Evolutionary conservation across 2,797 vertebrate genomes (phyloP).

Genomic region (Crax fasciolata): DNA sequence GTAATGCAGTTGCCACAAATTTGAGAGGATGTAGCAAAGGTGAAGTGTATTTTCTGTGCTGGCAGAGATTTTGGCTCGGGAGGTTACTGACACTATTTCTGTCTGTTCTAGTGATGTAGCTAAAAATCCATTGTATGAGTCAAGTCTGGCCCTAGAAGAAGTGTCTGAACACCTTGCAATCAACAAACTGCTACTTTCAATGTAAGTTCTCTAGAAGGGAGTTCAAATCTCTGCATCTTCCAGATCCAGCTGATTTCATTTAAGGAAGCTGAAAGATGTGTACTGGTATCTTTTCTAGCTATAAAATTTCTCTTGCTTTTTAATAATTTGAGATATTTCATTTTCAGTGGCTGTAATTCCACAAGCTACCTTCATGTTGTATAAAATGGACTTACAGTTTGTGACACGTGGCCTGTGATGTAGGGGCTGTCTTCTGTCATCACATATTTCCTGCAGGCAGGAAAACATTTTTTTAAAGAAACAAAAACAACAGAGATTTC

Average conservation of each 20-base stretch:
- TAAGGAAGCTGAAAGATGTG: background rate
- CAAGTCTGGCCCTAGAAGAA: background rate
- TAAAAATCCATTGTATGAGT: background rate
- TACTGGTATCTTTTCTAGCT: background rate
- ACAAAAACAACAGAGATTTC: background rate
- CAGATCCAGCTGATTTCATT: background rate
- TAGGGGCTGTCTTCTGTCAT: background rate
- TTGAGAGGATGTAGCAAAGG: background rate
- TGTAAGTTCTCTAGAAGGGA: background rate
- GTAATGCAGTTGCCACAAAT: background rate
- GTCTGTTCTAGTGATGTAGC: background rate
- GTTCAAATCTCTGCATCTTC: background rate
- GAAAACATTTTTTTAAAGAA: background rate
- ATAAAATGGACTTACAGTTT: background rate
- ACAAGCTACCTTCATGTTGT: background rate
- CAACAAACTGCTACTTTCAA: background rate
- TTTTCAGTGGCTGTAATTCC: background rate
- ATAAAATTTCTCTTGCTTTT: background rate
- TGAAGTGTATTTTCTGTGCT: background rate
- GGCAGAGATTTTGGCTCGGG: background rate
- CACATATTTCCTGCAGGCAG: background rate
- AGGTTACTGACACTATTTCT: background rate
- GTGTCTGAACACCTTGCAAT: background rate
- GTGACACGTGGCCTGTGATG: background rate
- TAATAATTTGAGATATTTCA: background rate